Base-by-base conservation (phyloP, 2,888 invertebrate genomes). In the Nomada flava region DNA sequence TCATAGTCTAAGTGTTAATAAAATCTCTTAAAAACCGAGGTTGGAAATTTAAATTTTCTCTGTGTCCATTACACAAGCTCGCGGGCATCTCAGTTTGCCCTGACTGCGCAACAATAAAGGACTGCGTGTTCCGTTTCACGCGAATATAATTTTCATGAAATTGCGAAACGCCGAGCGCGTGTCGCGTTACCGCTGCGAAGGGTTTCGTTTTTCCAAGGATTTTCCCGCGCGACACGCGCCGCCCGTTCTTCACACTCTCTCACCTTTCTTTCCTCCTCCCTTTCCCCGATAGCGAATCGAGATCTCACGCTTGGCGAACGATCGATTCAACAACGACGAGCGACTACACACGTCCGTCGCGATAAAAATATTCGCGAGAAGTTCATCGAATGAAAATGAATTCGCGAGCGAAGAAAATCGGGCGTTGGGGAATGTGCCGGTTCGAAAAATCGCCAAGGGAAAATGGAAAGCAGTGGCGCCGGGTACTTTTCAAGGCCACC, bases 71-170 rank as follows among this genome's bases (percentile, higher is more conserved):
- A 20, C 20, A 20, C 20, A 20, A 5, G 29, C 29, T 29, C 52
- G 57, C 73, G 50, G 50, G 72, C 47, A 52, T 50, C 59, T 74
- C 44, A 63, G 73, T 68, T 82, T 62, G 53, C 53, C 36, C 2
- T 9, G 13, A 42, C 62, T 36, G 59, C 75, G 9, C 55, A 69
- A 79, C 68, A 67, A 79, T 74, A 76, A 76, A 65, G 63, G 26
- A 57, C 64, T 65, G 13, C 15, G 60, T 36, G 62, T 79, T 57
- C 20, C 52, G 69, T 88, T 86, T 86, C 88, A 78, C 42, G 47
- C 65, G 71, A 20, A 81, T 81, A 77, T 86, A 65, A 63, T 86
- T 84, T 83, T 83, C 87, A 75, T 74, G 69, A 60, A 70, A 75
- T 85, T 84, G 76, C 69, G 73, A 68, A 79, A 88, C 62, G 60